Percentiles rank a stretch among this genome's conserved stretches.
phyloP scores from a whole-genome alignment of 2,113 vertebrate genomes.

The Galemys pyrenaicus region DNA sequence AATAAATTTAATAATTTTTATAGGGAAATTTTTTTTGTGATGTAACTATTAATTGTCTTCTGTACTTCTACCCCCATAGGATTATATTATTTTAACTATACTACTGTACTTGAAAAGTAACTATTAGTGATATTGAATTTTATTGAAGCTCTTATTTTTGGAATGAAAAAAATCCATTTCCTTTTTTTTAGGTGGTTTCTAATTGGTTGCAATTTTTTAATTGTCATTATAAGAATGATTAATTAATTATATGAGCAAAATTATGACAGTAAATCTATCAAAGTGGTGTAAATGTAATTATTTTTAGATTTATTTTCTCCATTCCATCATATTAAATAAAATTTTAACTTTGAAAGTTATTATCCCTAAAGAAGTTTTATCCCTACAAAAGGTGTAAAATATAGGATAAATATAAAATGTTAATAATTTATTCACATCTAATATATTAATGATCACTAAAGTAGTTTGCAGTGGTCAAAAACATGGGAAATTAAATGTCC shows the following conservation, averaged over 20 bases:
- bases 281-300: neutral
- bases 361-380: neutral
- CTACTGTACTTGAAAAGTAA: neutral
- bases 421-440: neutral
- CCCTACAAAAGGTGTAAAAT: neutral
- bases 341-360: neutral
- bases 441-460: neutral
- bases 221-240: neutral
- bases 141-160: neutral
- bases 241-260: neutral
- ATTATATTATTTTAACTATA: neutral
- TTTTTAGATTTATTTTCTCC: neutral
- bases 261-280: neutral
- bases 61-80: neutral
- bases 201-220: neutral
- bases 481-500: neutral
- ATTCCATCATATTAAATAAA: neutral
- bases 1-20: slow-evolving; percentile 3
- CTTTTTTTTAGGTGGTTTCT: neutral
- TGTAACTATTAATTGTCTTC: neutral
- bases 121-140: neutral
- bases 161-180: neutral
- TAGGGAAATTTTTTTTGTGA: neutral
- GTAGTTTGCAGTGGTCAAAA: neutral
- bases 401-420: slow-evolving; percentile 24